Percentiles rank a stretch among this genome's conserved stretches.
Conservation (phyloP, 2,888 invertebrate species). For the Caradrina clavipalpis region DNA sequence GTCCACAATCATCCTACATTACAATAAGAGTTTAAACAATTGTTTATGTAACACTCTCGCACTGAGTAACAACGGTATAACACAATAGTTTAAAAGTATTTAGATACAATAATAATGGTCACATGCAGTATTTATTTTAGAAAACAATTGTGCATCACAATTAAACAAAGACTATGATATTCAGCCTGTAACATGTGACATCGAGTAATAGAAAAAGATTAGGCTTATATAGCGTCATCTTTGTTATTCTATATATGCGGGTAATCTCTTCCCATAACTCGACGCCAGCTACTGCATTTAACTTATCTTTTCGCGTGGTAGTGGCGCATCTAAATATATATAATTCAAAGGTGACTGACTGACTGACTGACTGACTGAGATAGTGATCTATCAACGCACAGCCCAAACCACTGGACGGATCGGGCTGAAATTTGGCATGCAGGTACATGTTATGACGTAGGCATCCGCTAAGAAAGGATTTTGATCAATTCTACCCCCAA, state of each 20-base stretch:
- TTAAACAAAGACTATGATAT: slow-evolving; percentile 18
- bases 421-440: too few species aligned
- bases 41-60: not conserved
- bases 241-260: not conserved
- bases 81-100: slow-evolving; percentile 12
- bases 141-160: slow-evolving; percentile 22
- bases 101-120: not conserved
- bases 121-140: not conserved
- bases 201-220: not conserved
- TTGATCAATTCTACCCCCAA: too few species aligned
- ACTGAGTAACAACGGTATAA: slow-evolving; percentile 7
- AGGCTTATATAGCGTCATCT: not conserved
- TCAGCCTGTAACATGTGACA: not conserved
- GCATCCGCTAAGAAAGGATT: too few species aligned
- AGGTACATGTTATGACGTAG: too few species aligned
- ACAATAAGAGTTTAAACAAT: slow-evolving; percentile 25
- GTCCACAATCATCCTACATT: slow-evolving; percentile 84
- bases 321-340: too few species aligned
- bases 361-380: too few species aligned
- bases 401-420: too few species aligned
- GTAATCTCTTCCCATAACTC: not conserved
- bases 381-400: too few species aligned
- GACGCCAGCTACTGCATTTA: too few species aligned
- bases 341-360: too few species aligned
- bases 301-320: too few species aligned